phyloP scores from a whole-genome alignment of 2,888 invertebrate species.

The Willowsia nigromaculata region DNA sequence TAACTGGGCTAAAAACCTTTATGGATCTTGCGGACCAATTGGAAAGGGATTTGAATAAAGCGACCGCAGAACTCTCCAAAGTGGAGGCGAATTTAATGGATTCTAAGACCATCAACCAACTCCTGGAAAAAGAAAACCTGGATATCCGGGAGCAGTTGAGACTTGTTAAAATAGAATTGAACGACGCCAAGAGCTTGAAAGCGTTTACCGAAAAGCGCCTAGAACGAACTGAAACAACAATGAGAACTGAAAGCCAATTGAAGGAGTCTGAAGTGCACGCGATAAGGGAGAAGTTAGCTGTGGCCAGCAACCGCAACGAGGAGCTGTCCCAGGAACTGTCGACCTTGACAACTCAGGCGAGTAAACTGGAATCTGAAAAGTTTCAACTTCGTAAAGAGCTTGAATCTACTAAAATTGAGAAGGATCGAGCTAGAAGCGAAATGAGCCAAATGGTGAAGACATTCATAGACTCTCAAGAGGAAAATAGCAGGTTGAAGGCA shows the following conservation, averaged over 20 bases:
- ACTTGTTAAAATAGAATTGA: slow-evolving; percentile 81
- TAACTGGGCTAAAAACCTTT: too few species aligned
- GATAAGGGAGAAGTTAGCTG: slow-evolving; percentile 79
- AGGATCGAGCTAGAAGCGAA: not conserved
- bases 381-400: not conserved
- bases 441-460: not conserved
- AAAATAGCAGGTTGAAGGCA: slow-evolving; percentile 82
- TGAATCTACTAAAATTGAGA: slow-evolving; percentile 40
- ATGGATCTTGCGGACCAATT: too few species aligned
- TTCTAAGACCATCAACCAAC: not conserved
- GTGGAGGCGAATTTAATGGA: too few species aligned
- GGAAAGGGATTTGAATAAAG: too few species aligned
- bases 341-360: slow-evolving; percentile 12
- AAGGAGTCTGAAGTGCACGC: slow-evolving; percentile 80
- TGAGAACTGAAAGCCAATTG: slow-evolving; percentile 32
- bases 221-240: slow-evolving; percentile 74
- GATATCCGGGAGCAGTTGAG: not conserved
- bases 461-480: slow-evolving; percentile 81
- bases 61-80: too few species aligned
- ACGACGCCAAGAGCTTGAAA: slow-evolving; percentile 83
- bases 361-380: slow-evolving; percentile 46
- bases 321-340: slow-evolving; percentile 79
- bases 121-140: not conserved
- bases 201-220: slow-evolving; percentile 81
- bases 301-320: slow-evolving; percentile 24